Conservation (phyloP, 23 tunicate species). For the Diplosoma virens region DNA sequence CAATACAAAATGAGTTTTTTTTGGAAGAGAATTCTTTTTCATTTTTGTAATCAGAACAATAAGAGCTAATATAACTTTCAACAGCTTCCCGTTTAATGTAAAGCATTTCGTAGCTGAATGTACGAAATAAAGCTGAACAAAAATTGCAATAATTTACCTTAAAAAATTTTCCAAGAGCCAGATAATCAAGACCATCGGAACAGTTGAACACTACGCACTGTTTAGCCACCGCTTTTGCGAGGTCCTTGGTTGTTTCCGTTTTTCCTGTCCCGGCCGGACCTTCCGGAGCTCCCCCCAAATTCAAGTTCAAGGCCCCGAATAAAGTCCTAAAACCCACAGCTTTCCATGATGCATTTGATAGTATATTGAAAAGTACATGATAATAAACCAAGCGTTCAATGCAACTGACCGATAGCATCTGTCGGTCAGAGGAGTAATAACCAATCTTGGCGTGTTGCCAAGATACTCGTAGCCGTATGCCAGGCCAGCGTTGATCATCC, state of each 20-base stretch:
- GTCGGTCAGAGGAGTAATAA: constrained; percentile 98
- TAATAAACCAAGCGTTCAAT: neutral
- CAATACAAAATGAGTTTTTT: no score
- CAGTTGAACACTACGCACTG: constrained; percentile 99
- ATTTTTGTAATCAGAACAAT: no score
- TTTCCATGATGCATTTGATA: no score
- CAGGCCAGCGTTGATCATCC: constrained; percentile 97
- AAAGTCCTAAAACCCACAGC: constrained; percentile 75
- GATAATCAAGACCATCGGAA: constrained; percentile 93
- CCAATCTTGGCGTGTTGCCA: constrained; percentile 97
- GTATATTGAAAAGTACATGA: no score
- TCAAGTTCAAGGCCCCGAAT: constrained; percentile 93
- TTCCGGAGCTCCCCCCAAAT: constrained; percentile 97
- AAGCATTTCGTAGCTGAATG: no score
- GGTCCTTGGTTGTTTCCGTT: constrained; percentile 93
- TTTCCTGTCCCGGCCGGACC: constrained; percentile 99
- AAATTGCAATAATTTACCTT: constrained; percentile 62
- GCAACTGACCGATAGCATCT: constrained; percentile 83
- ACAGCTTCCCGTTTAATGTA: no score
- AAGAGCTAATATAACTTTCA: no score
- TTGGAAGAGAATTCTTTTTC: no score
- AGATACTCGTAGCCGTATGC: constrained; percentile 97
- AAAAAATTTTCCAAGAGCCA: constrained; percentile 97
- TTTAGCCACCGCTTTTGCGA: constrained; percentile 94
- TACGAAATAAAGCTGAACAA: neutral